Percentiles rank a stretch among this genome's conserved stretches.
Conservation (phyloP, 2,113 vertebrate genomes). For the Zosterops japonicus region DNA sequence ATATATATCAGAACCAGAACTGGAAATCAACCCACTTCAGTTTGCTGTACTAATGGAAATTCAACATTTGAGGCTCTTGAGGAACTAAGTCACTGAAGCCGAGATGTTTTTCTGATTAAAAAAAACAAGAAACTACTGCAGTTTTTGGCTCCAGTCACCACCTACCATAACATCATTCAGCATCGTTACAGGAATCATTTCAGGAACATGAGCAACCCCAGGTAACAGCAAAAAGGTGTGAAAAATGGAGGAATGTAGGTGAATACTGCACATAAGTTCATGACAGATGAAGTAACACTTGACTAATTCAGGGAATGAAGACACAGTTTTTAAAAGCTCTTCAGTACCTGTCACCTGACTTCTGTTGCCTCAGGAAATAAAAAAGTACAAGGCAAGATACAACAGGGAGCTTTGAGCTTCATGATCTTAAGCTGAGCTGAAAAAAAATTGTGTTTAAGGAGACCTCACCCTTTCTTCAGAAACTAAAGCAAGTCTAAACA, state of each 20-base stretch:
- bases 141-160: not conserved
- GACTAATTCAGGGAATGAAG: not conserved
- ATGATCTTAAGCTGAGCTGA: not conserved
- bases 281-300: not conserved
- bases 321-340: not conserved
- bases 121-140: not conserved
- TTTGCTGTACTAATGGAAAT: not conserved
- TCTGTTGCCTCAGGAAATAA: not conserved
- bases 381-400: not conserved
- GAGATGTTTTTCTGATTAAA: not conserved
- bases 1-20: not conserved
- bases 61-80: not conserved
- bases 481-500: conserved; percentile 51
- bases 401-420: conserved; percentile 4
- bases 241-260: not conserved
- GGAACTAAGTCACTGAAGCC: not conserved
- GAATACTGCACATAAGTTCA: not conserved
- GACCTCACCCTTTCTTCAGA: conserved; percentile 51
- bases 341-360: conserved; percentile 21
- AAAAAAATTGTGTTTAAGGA: not conserved
- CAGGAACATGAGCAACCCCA: not conserved
- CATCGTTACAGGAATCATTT: not conserved
- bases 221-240: not conserved
- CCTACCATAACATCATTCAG: not conserved
- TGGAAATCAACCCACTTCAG: not conserved